These are phyloP conservation scores for Diprion similis DNA, from an alignment of 1,140 invertebrate genomes.

Conservation along the genomic window DNA sequence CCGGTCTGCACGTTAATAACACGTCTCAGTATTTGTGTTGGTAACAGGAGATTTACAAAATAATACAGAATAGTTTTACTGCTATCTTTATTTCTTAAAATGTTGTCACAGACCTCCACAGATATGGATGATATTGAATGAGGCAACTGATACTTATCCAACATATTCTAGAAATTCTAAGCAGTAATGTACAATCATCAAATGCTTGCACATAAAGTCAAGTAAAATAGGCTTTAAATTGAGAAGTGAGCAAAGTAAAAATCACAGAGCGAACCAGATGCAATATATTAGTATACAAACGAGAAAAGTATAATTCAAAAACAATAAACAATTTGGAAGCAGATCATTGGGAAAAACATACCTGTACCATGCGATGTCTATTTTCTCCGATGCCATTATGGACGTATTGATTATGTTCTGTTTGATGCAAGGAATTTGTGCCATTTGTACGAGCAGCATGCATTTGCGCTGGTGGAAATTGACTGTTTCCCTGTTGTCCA, in stretches of 20 bases:
- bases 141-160: not conserved
- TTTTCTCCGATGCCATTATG: slow-evolving; percentile 40
- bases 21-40: not conserved
- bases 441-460: slow-evolving; percentile 40
- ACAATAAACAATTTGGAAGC: not conserved
- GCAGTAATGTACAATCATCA: too few species aligned
- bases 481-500: slow-evolving; percentile 51
- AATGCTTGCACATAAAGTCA: too few species aligned
- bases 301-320: not conserved
- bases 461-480: slow-evolving; percentile 42
- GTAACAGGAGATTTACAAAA: not conserved
- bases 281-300: too few species aligned
- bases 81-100: not conserved
- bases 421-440: slow-evolving; percentile 42
- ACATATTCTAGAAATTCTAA: too few species aligned
- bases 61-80: not conserved
- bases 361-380: slow-evolving; percentile 49
- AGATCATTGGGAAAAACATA: slow-evolving; percentile 36
- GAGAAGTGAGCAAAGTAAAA: too few species aligned
- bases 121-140: not conserved
- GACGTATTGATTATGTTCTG: slow-evolving; percentile 44
- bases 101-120: not conserved
- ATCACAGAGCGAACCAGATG: too few species aligned
- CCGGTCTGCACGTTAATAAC: slow-evolving; percentile 29
- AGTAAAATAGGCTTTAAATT: too few species aligned